These are phyloP conservation scores for Discoglossus pictus DNA, from an alignment of 2,797 vertebrate genomes.

Conservation along the genomic window DNA sequence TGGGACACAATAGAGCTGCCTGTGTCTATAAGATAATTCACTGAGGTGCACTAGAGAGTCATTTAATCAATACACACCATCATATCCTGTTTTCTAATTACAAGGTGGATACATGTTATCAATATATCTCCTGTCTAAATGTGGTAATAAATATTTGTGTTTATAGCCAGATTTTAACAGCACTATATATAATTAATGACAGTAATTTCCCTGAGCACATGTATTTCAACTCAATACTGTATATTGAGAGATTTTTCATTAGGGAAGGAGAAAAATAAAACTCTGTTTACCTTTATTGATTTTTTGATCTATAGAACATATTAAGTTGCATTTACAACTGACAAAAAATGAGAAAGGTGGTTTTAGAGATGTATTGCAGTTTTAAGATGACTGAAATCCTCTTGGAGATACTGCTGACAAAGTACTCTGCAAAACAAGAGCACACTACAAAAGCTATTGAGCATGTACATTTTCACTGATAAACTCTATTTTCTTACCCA, in stretches of 20 bases:
- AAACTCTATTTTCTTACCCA: too few species aligned
- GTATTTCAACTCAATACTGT: neutral
- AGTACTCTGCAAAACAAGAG: too few species aligned
- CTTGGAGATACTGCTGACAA: too few species aligned
- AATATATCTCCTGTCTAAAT: conserved; percentile 23
- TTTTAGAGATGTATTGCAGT: too few species aligned
- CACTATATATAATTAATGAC: neutral
- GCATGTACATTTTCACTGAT: too few species aligned
- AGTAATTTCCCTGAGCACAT: conserved; percentile 23
- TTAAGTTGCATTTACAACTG: too few species aligned
- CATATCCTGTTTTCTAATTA: conserved; percentile 4
- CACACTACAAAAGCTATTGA: too few species aligned
- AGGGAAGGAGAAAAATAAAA: conserved; percentile 8
- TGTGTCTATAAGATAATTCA: too few species aligned
- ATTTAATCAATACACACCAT: conserved; percentile 31
- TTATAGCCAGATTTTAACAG: conserved; percentile 8
- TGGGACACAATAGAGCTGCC: too few species aligned
- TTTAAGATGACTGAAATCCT: too few species aligned
- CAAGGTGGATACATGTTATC: conserved; percentile 16
- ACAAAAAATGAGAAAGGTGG: too few species aligned
- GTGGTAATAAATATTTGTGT: conserved; percentile 27
- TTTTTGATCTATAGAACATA: neutral
- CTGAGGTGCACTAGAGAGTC: too few species aligned
- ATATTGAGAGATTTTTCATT: conserved; percentile 38
- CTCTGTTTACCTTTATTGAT: conserved; percentile 8